These are phyloP conservation scores for Ctenopoma kingsleyae DNA, from an alignment of 2,797 vertebrate species.

Conservation along the genomic window DNA sequence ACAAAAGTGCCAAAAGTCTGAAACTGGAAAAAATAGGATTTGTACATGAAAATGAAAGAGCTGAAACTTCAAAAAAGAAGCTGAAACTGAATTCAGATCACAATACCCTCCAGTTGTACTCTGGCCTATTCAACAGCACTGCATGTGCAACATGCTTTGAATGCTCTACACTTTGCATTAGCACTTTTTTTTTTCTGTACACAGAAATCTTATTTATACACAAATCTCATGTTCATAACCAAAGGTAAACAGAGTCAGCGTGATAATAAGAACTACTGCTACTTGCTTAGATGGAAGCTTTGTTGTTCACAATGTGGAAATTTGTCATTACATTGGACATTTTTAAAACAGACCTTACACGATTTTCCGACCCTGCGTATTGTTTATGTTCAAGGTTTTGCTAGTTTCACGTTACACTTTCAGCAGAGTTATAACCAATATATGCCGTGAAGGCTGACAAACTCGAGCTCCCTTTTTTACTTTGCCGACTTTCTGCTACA, in stretches of 20 bases:
- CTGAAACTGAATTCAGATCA: neutral
- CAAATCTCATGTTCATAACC: neutral
- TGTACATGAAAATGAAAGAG: too few species aligned
- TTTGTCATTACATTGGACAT: neutral
- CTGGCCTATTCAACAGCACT: neutral
- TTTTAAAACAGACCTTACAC: neutral
- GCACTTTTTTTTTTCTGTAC: neutral
- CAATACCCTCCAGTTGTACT: neutral
- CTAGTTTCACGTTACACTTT: neutral
- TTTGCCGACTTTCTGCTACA: slow-evolving; percentile 10
- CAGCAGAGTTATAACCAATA: neutral
- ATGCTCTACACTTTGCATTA: neutral
- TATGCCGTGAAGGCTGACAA: neutral
- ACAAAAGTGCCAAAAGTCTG: too few species aligned
- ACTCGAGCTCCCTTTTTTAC: neutral
- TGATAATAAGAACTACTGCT: neutral
- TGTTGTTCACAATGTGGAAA: neutral
- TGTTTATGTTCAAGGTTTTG: neutral
- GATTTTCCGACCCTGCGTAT: neutral
- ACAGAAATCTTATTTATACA: neutral
- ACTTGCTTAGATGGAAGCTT: too few species aligned
- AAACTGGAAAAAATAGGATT: too few species aligned
- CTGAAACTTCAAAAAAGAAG: too few species aligned
- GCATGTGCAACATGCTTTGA: neutral
- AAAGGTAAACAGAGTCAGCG: neutral